Conservation (phyloP, 2,797 vertebrate species). For the Oophaga sylvatica region DNA sequence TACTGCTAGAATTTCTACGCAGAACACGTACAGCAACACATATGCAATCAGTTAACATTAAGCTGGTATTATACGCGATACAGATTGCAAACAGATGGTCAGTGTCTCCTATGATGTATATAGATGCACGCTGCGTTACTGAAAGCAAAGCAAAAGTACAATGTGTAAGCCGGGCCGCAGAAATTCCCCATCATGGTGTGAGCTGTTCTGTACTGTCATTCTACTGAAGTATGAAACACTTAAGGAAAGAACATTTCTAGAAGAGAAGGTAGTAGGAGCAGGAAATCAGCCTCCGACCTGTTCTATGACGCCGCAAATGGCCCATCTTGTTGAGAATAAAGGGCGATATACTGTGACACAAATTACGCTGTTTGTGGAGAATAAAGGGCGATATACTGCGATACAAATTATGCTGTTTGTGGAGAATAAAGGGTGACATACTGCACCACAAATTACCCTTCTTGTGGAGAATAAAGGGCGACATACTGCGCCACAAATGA, state of each 20-base stretch:
- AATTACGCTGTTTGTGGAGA: background rate
- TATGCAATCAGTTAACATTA: slow-evolving; percentile 38
- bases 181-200: background rate
- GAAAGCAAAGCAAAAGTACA: slow-evolving; percentile 7
- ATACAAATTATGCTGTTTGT: background rate
- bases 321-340: background rate
- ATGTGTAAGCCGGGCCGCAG: background rate
- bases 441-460: background rate
- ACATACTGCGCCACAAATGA: background rate
- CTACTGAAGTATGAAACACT: background rate
- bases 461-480: background rate
- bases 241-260: background rate
- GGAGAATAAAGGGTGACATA: background rate
- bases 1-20: slow-evolving; percentile 35
- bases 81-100: slow-evolving; percentile 12
- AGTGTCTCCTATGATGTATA: slow-evolving; percentile 14
- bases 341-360: background rate
- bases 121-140: slow-evolving; percentile 8
- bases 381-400: no score
- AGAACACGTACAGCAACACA: slow-evolving; percentile 36
- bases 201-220: background rate
- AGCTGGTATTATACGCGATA: slow-evolving; percentile 14
- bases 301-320: background rate
- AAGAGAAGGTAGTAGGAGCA: background rate
- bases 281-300: background rate